These are phyloP conservation scores for Colletes collaris DNA, from an alignment of 2,888 invertebrate species.

Conservation along the genomic window DNA sequence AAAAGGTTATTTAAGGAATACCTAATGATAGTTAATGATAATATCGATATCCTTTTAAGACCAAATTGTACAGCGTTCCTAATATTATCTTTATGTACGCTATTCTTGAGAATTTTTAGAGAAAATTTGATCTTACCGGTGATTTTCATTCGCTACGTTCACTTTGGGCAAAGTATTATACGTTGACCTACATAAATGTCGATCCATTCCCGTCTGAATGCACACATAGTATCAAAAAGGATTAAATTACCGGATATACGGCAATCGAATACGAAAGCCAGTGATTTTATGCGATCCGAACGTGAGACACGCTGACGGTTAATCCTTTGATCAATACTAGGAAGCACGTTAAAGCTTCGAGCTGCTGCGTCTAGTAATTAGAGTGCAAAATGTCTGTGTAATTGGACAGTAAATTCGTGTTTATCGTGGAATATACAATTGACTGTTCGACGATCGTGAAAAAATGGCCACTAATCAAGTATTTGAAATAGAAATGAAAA, in stretches of 20 bases:
- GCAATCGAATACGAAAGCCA: conserved; percentile 22
- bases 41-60: too few relatives aligned
- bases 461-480: conserved; percentile 7
- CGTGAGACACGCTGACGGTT: conserved; percentile 13
- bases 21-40: too few relatives aligned
- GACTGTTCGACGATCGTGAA: neutral
- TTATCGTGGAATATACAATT: neutral
- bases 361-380: conserved; percentile 10
- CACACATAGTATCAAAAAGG: neutral
- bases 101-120: too few relatives aligned
- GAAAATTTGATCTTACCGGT: too few relatives aligned
- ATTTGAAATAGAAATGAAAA: too few relatives aligned
- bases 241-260: conserved; percentile 20
- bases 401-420: conserved; percentile 9
- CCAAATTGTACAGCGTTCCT: too few relatives aligned
- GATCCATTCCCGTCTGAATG: conserved; percentile 14
- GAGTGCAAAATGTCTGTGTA: too few relatives aligned
- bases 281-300: conserved; percentile 22
- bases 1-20: too few relatives aligned
- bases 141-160: neutral
- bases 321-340: conserved; percentile 5
- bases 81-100: too few relatives aligned
- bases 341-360: conserved; percentile 15
- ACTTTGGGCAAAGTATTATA: neutral
- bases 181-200: conserved; percentile 29